phyloP scores from a whole-genome alignment of 2,113 vertebrate genomes.

The Macquaria ambigua region DNA sequence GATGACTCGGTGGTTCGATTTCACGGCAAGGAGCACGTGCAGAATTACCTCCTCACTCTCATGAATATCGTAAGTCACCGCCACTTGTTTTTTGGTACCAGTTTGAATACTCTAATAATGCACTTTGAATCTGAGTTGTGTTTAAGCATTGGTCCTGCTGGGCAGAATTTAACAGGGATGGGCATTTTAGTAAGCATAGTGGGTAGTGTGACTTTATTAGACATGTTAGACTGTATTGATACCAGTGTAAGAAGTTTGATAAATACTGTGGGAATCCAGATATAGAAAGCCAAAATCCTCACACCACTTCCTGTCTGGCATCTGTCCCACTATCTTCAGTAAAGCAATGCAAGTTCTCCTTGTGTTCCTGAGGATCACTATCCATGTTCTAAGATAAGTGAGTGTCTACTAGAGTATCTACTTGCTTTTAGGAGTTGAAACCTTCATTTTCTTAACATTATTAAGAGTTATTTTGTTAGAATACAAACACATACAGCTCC shows the following conservation, averaged over 20 bases:
- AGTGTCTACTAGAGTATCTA: too few relatives aligned
- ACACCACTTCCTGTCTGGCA: not conserved
- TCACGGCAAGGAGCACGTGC: constrained; percentile 98
- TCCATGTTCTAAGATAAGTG: not conserved
- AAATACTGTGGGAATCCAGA: not conserved
- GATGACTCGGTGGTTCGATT: constrained; percentile 98
- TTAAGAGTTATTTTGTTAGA: not conserved
- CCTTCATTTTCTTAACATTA: not conserved
- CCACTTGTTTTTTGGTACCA: not conserved
- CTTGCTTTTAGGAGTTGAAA: not conserved
- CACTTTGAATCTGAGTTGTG: not conserved
- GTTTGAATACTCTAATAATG: not conserved
- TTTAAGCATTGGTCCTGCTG: not conserved
- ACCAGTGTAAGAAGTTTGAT: not conserved
- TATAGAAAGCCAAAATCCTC: not conserved
- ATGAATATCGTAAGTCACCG: constrained; percentile 96
- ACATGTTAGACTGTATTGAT: not conserved
- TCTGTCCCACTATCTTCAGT: not conserved
- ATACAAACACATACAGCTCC: not conserved
- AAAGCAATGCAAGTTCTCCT: not conserved
- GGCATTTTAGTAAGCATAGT: not conserved
- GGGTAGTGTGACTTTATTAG: too few relatives aligned
- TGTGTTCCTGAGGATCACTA: not conserved
- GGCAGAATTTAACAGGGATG: not conserved
- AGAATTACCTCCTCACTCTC: constrained; percentile 98